These are phyloP conservation scores for Eulimnadia texana DNA, from an alignment of 1,140 invertebrate species.

Conservation along the genomic window DNA sequence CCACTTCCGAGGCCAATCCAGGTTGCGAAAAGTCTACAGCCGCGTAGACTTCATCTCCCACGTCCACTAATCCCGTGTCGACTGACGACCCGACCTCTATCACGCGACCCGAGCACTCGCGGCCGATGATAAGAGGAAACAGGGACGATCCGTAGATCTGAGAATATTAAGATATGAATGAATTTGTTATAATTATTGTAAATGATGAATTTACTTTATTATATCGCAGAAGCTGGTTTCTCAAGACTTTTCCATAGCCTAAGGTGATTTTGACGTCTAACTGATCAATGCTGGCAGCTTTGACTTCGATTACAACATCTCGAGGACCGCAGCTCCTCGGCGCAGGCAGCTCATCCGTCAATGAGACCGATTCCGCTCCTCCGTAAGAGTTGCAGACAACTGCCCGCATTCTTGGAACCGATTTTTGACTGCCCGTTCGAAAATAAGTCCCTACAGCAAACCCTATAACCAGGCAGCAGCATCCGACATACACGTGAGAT, in stretches of 20 bases:
- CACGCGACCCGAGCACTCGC: constrained; percentile 51
- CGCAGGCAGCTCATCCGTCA: constrained; percentile 40
- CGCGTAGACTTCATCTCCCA: constrained; percentile 48
- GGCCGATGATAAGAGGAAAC: constrained; percentile 45
- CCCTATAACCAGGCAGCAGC: background rate
- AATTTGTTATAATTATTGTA: background rate
- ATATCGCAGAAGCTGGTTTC: constrained; percentile 22
- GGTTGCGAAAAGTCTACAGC: constrained; percentile 31
- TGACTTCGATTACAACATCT: constrained; percentile 48
- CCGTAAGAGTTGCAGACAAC: constrained; percentile 2
- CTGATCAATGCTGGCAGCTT: constrained; percentile 43
- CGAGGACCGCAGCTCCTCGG: constrained; percentile 38
- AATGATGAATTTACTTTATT: constrained; percentile 3
- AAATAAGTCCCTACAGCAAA: constrained; percentile 1
- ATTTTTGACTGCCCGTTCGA: background rate
- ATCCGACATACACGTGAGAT: background rate
- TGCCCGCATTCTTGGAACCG: background rate
- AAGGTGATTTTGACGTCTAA: constrained; percentile 46
- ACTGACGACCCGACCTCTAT: constrained; percentile 45
- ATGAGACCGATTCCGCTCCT: constrained; percentile 32
- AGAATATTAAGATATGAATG: background rate
- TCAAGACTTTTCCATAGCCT: constrained; percentile 42
- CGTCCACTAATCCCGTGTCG: constrained; percentile 34
- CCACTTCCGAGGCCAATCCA: constrained; percentile 13
- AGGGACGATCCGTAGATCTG: constrained; percentile 27